Conservation (phyloP, 2,797 vertebrate species). For the Hemitrygon akajei region DNA sequence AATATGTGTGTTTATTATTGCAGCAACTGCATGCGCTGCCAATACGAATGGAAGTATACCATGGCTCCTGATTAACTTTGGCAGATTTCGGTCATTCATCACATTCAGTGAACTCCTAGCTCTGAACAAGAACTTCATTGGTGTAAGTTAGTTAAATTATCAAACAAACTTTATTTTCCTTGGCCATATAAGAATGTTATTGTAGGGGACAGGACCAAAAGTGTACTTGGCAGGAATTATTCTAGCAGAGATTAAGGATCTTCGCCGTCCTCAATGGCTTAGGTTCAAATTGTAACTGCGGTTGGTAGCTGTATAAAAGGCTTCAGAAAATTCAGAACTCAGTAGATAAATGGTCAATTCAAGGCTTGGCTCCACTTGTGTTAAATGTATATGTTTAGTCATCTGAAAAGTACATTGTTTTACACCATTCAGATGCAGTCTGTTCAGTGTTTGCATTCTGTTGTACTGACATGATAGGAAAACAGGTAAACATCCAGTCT, state of each 20-base stretch:
- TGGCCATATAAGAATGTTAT: neutral
- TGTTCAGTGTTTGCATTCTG: neutral
- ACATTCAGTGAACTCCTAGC: constrained; percentile 32
- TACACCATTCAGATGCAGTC: neutral
- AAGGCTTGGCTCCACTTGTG: neutral
- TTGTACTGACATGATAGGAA: neutral
- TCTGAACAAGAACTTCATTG: constrained; percentile 40
- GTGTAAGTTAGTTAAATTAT: constrained; percentile 41
- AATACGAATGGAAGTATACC: constrained; percentile 37
- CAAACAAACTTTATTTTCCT: neutral
- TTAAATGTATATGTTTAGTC: neutral
- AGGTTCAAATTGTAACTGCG: neutral
- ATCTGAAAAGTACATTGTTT: neutral
- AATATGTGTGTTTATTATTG: neutral
- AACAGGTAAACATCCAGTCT: neutral
- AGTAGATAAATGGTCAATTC: neutral
- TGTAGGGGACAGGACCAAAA: neutral
- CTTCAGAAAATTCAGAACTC: neutral
- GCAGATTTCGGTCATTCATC: constrained; percentile 26
- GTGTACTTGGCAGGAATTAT: neutral
- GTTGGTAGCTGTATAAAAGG: neutral
- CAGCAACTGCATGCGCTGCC: constrained; percentile 43
- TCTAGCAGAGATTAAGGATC: neutral
- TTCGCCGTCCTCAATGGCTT: neutral
- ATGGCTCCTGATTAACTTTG: constrained; percentile 42